These are phyloP conservation scores for Vanacampus margaritifer DNA, from an alignment of 2,113 vertebrate species.

Conservation along the genomic window DNA sequence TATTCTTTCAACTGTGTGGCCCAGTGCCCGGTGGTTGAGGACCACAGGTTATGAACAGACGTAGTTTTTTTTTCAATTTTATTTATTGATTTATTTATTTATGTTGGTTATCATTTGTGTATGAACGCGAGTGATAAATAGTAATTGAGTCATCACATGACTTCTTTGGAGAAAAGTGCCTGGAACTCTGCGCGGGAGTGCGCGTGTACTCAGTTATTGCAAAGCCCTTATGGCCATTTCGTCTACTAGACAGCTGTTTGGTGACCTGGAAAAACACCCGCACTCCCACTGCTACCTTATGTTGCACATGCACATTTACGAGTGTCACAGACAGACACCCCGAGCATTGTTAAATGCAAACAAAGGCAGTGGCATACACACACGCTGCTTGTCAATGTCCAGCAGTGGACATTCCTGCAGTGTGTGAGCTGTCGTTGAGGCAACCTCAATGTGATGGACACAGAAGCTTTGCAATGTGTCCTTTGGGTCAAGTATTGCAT, in stretches of 20 bases:
- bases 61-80: too few relatives aligned
- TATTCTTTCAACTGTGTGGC: too few relatives aligned
- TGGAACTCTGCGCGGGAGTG: conserved; percentile 10
- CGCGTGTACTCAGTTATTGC: conserved; percentile 4
- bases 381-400: conserved; percentile 6
- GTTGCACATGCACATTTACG: conserved; percentile 17
- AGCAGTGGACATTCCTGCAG: conserved; percentile 1
- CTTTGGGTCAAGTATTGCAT: too few relatives aligned
- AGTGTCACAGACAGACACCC: conserved; percentile 27
- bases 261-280: conserved; percentile 53
- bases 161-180: conserved; percentile 12
- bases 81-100: too few relatives aligned
- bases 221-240: conserved; percentile 36
- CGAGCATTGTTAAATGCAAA: conserved; percentile 22
- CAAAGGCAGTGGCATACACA: conserved; percentile 11
- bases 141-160: conserved; percentile 30
- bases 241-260: conserved; percentile 59
- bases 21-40: too few relatives aligned
- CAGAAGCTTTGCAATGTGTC: too few relatives aligned
- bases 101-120: too few relatives aligned
- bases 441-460: background rate
- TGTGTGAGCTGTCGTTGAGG: background rate
- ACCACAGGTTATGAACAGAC: too few relatives aligned
- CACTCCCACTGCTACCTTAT: conserved; percentile 17
- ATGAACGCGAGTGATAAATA: background rate